Conservation (phyloP, 2,113 vertebrate species). For the Oceanites oceanicus region DNA sequence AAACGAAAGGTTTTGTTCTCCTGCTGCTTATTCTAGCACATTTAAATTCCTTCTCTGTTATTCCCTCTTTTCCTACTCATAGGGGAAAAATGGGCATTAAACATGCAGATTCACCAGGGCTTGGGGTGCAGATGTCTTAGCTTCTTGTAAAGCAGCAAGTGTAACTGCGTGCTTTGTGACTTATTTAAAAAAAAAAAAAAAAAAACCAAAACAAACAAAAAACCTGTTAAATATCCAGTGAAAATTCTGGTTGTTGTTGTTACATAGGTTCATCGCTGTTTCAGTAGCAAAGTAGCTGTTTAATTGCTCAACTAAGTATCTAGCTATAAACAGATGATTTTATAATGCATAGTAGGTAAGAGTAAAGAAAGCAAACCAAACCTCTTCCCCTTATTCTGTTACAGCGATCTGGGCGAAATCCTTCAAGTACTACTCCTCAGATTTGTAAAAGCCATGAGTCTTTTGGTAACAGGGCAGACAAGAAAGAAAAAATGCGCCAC, state of each 20-base stretch:
- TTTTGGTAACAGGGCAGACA: constrained; percentile 94
- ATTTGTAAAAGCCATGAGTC: constrained; percentile 90
- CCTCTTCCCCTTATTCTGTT: background rate
- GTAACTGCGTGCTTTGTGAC: background rate
- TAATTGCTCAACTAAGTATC: background rate
- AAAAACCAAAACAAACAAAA: background rate
- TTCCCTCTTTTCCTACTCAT: background rate
- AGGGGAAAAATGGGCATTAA: background rate
- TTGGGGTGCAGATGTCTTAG: background rate
- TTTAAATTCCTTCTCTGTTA: background rate
- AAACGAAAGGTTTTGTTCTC: background rate
- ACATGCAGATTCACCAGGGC: background rate
- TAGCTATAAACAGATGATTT: background rate
- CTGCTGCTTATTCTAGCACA: background rate
- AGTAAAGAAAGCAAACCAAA: background rate
- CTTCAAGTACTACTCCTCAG: constrained; percentile 84
- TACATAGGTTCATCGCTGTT: background rate
- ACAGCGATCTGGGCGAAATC: constrained; percentile 89
- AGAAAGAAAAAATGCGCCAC: constrained; percentile 96
- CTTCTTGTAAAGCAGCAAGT: background rate
- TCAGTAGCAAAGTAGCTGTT: background rate
- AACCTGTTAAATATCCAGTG: background rate
- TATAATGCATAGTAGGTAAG: background rate
- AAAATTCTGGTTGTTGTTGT: background rate
- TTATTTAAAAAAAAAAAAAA: background rate